phyloP scores from a whole-genome alignment of 2,797 vertebrate genomes.

The Thalassophryne amazonica region DNA sequence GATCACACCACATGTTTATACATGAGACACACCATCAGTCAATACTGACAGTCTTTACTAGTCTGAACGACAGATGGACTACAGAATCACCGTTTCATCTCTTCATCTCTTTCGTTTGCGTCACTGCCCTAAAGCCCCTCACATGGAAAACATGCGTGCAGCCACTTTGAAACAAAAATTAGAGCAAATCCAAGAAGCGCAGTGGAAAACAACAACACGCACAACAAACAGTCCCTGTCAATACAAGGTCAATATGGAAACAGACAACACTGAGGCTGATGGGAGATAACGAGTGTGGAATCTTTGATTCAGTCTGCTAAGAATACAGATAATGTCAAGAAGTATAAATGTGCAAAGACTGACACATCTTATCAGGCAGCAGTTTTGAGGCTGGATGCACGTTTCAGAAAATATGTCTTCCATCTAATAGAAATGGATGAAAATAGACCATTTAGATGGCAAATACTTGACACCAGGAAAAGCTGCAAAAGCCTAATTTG shows the following conservation, averaged over 20 bases:
- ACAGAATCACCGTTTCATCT: conserved; percentile 27
- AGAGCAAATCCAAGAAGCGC: conserved; percentile 59
- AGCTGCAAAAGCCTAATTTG: conserved; percentile 17
- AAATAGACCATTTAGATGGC: conserved; percentile 1
- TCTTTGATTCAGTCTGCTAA: conserved; percentile 24
- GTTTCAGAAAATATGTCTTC: not conserved
- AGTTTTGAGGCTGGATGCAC: not conserved
- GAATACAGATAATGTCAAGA: conserved; percentile 40
- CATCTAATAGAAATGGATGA: not conserved
- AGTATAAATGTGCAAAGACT: not conserved
- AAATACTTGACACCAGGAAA: conserved; percentile 4
- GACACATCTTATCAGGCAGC: not conserved
- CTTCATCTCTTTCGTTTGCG: conserved; percentile 25
- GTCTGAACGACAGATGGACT: conserved; percentile 29
- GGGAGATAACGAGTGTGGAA: conserved; percentile 36
- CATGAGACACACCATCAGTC: conserved; percentile 8
- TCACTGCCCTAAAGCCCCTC: conserved; percentile 68
- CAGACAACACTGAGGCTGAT: conserved; percentile 20
- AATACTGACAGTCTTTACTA: conserved; percentile 14
- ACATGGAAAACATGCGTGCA: conserved; percentile 64
- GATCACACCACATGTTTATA: conserved; percentile 2
- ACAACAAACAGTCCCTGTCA: conserved; percentile 35
- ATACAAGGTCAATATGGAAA: conserved; percentile 39
- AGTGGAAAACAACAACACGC: conserved; percentile 46
- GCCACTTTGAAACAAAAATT: conserved; percentile 62